Percentiles rank a stretch among this genome's conserved stretches.
Conservation (phyloP, 1,140 invertebrate species). For the Sitobion miscanthi region DNA sequence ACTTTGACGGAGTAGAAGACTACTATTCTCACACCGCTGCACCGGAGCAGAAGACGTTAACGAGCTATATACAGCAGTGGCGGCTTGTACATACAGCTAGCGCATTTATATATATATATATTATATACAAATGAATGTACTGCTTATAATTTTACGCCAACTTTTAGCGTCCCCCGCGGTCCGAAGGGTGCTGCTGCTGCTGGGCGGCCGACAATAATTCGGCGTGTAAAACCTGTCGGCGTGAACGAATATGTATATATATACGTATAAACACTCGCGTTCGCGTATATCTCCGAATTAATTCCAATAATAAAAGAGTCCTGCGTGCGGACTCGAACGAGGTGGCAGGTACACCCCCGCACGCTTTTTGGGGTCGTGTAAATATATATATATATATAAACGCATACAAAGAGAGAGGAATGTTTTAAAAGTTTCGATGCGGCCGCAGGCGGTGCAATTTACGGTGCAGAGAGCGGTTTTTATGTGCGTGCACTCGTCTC, state of each 20-base stretch:
- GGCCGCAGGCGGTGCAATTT: constrained; percentile 18
- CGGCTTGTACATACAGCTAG: not conserved
- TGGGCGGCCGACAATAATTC: constrained; percentile 16
- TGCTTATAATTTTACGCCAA: not conserved
- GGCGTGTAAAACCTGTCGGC: constrained; percentile 40
- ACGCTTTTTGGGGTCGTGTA: not conserved
- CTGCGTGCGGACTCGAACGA: not conserved
- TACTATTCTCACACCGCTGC: not conserved
- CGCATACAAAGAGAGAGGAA: constrained; percentile 12
- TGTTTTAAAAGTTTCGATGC: constrained; percentile 53
- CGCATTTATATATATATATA: not conserved
- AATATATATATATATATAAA: not conserved
- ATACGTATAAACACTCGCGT: not conserved
- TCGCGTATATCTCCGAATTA: constrained; percentile 11
- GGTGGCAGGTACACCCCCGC: not conserved
- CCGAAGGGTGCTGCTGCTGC: not conserved
- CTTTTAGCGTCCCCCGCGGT: not conserved
- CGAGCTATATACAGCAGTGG: not conserved
- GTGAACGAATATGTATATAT: not conserved
- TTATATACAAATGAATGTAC: not conserved
- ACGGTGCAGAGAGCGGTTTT: constrained; percentile 34
- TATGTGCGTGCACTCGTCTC: not conserved
- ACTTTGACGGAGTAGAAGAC: constrained; percentile 5
- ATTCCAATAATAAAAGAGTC: constrained; percentile 51
- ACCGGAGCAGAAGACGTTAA: constrained; percentile 45